Evolutionary conservation across 2,888 invertebrate genomes (phyloP), one percentile per base, ranked within the genome.

Genomic region (Idaea dimidiata): DNA sequence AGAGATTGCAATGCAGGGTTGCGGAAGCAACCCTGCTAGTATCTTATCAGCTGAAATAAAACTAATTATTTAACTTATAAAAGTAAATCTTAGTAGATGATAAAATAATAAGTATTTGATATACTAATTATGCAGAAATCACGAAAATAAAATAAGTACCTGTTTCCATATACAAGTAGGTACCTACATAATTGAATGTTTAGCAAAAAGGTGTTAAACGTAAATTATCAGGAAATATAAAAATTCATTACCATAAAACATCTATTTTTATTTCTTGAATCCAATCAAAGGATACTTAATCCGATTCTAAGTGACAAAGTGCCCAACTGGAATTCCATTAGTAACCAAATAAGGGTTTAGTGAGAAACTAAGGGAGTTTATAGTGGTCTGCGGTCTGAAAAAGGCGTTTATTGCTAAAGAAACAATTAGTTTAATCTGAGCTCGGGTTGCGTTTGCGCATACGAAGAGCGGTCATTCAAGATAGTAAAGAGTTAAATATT

Each of bases 371-470:
- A 56, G 17, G 56, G 59, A 62, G 59, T 54, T 66, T 66, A 66
- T 63, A 57, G 61, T 59, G 14, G 57, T 60, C 62, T 65, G 59
- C 62, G 62, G 24, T 24, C 67, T 66, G 18, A 7, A 66, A 64
- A 70, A 66, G 70, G 70, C 33, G 57, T 68, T 70, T 67, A 70
- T 66, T 66, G 70, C 65, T 63, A 57, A 60, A 62, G 66, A 63
- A 68, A 70, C 68, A 70, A 70, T 70, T 70, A 68, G 70, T 64
- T 64, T 65, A 18, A 59, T 54, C 63, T 61, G 59, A 54, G 55
- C 56, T 59, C 55, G 57, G 60, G 14, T 43, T 43, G 24, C 43
- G 43, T 43, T 53, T 58, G 59, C 57, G 17, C 59, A 56, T 56
- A 17, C 16, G 16, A 16, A 16, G 54, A 17, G 17, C 56, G 7